A percentile compares a stretch with the other conserved stretches of the same genome.
Conservation (phyloP, 2,113 vertebrate genomes). For the Prunella himalayana region DNA sequence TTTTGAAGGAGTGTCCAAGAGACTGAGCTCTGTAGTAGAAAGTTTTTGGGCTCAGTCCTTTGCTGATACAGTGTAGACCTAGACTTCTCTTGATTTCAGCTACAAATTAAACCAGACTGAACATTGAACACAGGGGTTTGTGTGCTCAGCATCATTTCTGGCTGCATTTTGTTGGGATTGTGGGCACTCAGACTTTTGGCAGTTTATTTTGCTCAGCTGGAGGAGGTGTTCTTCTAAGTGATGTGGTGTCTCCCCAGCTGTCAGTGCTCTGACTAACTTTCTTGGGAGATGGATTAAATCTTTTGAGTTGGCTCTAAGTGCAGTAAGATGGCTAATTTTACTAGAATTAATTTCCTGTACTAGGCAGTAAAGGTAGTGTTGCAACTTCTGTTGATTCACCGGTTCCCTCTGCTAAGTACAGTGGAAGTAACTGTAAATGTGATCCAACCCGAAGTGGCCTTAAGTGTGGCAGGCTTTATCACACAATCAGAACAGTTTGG, state of each 20-base stretch:
- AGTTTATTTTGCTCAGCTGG: not conserved
- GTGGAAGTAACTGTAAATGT: not conserved
- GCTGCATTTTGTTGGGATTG: not conserved
- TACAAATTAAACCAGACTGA: not conserved
- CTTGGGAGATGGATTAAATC: not conserved
- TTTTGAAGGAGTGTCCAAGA: not conserved
- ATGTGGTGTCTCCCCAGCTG: not conserved
- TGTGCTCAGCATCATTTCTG: not conserved
- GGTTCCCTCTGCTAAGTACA: not conserved
- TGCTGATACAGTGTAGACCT: not conserved
- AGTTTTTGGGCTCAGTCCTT: not conserved
- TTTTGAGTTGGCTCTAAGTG: not conserved
- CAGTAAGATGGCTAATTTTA: not conserved
- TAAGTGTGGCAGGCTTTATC: not conserved
- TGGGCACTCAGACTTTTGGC: not conserved
- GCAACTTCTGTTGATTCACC: not conserved
- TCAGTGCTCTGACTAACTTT: not conserved
- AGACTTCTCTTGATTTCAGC: not conserved
- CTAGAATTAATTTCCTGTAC: not conserved
- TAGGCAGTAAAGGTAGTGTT: not conserved
- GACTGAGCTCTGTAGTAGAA: not conserved
- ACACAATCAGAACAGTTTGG: not conserved
- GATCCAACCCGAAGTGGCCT: not conserved
- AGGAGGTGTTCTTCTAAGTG: not conserved
- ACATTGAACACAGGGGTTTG: fast-evolving